phyloP scores from a whole-genome alignment of 2,113 vertebrate genomes.

The Pyxicephalus adspersus region DNA sequence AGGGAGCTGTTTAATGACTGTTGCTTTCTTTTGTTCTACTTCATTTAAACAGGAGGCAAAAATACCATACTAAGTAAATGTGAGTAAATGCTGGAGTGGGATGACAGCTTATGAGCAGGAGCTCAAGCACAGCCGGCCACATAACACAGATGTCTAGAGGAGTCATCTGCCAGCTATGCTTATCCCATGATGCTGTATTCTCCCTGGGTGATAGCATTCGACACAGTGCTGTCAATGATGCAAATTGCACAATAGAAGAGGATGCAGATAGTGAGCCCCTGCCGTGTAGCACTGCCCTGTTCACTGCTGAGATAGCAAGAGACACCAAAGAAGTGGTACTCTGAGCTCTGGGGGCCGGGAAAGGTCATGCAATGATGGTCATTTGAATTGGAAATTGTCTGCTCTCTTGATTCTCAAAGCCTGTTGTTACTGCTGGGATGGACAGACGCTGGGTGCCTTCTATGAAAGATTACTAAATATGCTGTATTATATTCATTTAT shows the following conservation, averaged over 20 bases:
- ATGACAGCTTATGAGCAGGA: slow-evolving; percentile 70
- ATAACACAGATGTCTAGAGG: slow-evolving; percentile 99
- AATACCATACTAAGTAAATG: slow-evolving; percentile 71
- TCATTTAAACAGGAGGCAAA: slow-evolving; percentile 55
- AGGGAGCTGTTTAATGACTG: slow-evolving; percentile 28
- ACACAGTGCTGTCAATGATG: slow-evolving; percentile 99
- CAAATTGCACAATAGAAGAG: slow-evolving; percentile 91
- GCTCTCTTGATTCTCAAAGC: slow-evolving; percentile 87
- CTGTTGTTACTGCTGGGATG: slow-evolving; percentile 79
- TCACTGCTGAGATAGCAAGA: slow-evolving; percentile 87
- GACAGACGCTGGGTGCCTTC: slow-evolving; percentile 81
- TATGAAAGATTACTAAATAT: slow-evolving; percentile 63
- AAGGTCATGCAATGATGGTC: slow-evolving; percentile 85
- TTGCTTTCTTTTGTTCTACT: slow-evolving; percentile 53
- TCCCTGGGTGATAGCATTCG: slow-evolving; percentile 95
- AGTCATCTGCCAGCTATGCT: slow-evolving; percentile 99
- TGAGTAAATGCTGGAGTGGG: slow-evolving; percentile 59
- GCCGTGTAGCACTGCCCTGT: slow-evolving; percentile 88
- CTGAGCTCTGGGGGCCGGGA: slow-evolving; percentile 86
- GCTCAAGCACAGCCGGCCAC: slow-evolving; percentile 91
- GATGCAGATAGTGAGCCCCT: slow-evolving; percentile 95
- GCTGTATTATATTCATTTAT: too few relatives aligned
- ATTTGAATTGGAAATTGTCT: slow-evolving; percentile 99
- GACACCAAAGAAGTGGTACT: slow-evolving; percentile 81
- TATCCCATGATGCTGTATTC: slow-evolving; percentile 91